phyloP scores from a whole-genome alignment of 2,113 vertebrate species.

The Etheostoma cragini region DNA sequence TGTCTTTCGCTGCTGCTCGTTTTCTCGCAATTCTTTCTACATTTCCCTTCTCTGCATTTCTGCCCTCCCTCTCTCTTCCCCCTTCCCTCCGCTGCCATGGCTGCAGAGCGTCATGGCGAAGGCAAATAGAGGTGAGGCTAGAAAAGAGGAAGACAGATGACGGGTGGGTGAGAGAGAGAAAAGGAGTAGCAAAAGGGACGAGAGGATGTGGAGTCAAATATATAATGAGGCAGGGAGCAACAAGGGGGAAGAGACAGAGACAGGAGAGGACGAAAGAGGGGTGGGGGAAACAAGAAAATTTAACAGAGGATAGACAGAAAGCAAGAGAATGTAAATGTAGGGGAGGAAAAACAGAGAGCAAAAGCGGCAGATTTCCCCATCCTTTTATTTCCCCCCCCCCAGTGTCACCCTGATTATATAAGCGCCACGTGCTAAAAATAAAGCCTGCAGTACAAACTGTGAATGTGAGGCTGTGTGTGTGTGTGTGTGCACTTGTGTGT shows the following conservation, averaged over 20 bases:
- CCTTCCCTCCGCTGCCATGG: constrained; percentile 10
- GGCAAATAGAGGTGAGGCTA: constrained; percentile 13
- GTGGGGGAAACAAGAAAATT: constrained; percentile 7
- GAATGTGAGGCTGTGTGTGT: constrained; percentile 55
- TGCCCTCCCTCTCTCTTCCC: neutral
- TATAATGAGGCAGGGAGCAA: constrained; percentile 50
- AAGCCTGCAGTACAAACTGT: constrained; percentile 80
- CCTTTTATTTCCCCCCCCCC: constrained; percentile 77
- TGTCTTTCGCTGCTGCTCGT: neutral
- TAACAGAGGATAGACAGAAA: constrained; percentile 17
- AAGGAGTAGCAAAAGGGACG: constrained; percentile 6
- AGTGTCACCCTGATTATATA: constrained; percentile 87
- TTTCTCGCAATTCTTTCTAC: neutral
- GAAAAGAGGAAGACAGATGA: constrained; percentile 41
- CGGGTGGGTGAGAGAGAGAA: constrained; percentile 1
- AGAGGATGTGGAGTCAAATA: constrained; percentile 47
- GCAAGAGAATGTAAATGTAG: constrained; percentile 28
- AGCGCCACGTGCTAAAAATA: constrained; percentile 86
- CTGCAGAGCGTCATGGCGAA: constrained; percentile 34
- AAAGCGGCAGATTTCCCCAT: constrained; percentile 51
- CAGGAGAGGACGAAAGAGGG: constrained; percentile 2
- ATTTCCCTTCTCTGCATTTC: neutral
- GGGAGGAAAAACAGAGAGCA: constrained; percentile 20
- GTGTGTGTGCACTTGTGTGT: neutral
- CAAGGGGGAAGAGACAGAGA: neutral